Evolutionary conservation across 2,888 invertebrate species (phyloP).

Genomic region (Diadegma fenestrale): DNA sequence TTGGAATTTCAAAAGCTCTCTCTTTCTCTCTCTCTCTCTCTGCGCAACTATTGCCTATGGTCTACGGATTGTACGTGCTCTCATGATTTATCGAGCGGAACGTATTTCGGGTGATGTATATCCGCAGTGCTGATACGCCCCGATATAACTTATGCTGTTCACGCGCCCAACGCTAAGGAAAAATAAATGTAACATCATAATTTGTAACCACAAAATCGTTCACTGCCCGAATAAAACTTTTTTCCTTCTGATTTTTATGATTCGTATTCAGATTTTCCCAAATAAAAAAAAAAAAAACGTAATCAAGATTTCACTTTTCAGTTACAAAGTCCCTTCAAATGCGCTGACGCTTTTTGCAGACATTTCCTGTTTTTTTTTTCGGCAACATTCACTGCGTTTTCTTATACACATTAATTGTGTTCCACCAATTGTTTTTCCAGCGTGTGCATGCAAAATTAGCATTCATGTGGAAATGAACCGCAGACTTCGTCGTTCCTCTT

Average conservation of each 20-base stretch:
- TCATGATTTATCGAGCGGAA: conserved; percentile 71
- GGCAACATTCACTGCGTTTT: no score
- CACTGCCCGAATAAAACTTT: background rate
- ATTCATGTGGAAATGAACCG: no score
- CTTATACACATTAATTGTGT: no score
- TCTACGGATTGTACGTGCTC: conserved; percentile 53
- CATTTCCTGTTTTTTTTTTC: no score
- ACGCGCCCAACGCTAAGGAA: conserved; percentile 23
- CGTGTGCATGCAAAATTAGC: no score
- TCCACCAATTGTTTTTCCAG: no score
- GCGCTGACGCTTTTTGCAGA: no score
- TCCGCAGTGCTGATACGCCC: conserved; percentile 38
- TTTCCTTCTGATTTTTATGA: background rate
- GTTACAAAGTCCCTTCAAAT: no score
- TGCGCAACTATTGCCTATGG: conserved; percentile 7
- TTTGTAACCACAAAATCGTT: background rate
- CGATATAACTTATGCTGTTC: conserved; percentile 52
- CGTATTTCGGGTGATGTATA: conserved; percentile 56
- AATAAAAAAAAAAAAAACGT: background rate
- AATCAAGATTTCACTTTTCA: no score
- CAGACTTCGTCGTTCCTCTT: no score
- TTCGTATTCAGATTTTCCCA: background rate
- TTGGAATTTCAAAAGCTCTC: conserved; percentile 66
- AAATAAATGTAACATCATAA: conserved; percentile 9
- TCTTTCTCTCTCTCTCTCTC: background rate